A percentile compares a stretch with the other conserved stretches of the same genome.
Conservation (phyloP, 2,113 vertebrate species). For the Centropus unirufus region DNA sequence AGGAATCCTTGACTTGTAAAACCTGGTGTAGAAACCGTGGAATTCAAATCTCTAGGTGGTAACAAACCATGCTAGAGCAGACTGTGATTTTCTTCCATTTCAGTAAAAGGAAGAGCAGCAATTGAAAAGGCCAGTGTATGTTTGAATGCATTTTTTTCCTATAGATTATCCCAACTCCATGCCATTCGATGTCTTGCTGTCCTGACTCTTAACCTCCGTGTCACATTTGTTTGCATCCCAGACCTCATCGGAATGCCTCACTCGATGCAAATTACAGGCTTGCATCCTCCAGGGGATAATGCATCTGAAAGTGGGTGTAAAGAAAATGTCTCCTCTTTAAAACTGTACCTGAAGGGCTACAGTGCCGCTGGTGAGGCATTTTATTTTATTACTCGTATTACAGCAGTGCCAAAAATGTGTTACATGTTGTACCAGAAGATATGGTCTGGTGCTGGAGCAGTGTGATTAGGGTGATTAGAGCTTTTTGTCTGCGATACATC, state of each 20-base stretch:
- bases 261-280: conserved; percentile 30
- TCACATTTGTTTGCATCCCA: conserved; percentile 48
- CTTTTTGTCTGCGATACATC: background rate
- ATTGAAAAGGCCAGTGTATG: background rate
- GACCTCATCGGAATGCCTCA: conserved; percentile 36
- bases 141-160: background rate
- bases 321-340: conserved; percentile 14
- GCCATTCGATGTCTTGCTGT: background rate
- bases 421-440: conserved; percentile 2
- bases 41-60: conserved; percentile 9
- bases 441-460: background rate
- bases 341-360: conserved; percentile 36
- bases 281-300: conserved; percentile 13
- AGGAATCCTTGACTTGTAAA: conserved; percentile 21
- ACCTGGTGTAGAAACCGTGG: background rate
- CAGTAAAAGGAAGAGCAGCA: background rate
- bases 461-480: conserved; percentile 9
- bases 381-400: background rate
- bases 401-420: background rate
- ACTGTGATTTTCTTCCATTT: conserved; percentile 47
- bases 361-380: background rate
- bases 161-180: background rate
- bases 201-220: conserved; percentile 47
- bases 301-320: background rate
- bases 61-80: background rate